Conservation (phyloP, 2,797 vertebrate genomes). For the Cynodonichthys magdalenae region DNA sequence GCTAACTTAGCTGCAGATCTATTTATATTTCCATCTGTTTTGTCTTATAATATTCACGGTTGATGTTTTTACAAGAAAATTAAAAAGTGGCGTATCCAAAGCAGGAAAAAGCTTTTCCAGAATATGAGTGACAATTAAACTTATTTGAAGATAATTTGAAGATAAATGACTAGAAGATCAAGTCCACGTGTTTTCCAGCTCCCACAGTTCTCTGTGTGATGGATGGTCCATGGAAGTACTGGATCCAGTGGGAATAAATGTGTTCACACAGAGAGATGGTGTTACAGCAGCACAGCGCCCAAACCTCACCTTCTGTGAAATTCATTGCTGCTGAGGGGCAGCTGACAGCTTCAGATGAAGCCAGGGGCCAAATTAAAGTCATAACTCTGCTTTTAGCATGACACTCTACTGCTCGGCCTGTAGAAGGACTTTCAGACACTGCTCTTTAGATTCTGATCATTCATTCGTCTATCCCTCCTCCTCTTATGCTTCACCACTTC, state of each 20-base stretch:
- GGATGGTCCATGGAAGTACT: slow-evolving; percentile 1
- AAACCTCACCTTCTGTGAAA: slow-evolving; percentile 15
- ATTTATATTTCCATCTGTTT: too few relatives aligned
- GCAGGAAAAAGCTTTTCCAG: too few relatives aligned
- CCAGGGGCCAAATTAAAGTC: slow-evolving; percentile 51
- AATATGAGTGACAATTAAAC: too few relatives aligned
- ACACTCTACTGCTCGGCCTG: slow-evolving; percentile 25
- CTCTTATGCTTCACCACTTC: not conserved
- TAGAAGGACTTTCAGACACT: slow-evolving; percentile 19
- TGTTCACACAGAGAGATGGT: slow-evolving; percentile 22
- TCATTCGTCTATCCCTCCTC: slow-evolving; percentile 12
- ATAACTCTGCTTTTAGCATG: slow-evolving; percentile 42
- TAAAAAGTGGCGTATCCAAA: too few relatives aligned
- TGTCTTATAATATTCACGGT: too few relatives aligned
- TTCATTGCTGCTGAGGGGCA: slow-evolving; percentile 21
- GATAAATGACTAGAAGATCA: not conserved
- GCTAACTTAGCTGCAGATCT: too few relatives aligned
- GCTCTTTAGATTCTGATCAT: slow-evolving; percentile 8
- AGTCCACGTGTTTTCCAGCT: not conserved
- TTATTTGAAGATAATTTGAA: not conserved
- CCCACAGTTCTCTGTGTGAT: slow-evolving; percentile 2
- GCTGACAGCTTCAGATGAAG: slow-evolving; percentile 32
- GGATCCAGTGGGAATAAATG: slow-evolving; percentile 20
- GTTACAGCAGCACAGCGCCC: not conserved
- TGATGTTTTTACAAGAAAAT: too few relatives aligned